A percentile compares a stretch with the other conserved stretches of the same genome.
Conservation (phyloP, 2,113 vertebrate genomes). For the Myiozetetes cayanensis region DNA sequence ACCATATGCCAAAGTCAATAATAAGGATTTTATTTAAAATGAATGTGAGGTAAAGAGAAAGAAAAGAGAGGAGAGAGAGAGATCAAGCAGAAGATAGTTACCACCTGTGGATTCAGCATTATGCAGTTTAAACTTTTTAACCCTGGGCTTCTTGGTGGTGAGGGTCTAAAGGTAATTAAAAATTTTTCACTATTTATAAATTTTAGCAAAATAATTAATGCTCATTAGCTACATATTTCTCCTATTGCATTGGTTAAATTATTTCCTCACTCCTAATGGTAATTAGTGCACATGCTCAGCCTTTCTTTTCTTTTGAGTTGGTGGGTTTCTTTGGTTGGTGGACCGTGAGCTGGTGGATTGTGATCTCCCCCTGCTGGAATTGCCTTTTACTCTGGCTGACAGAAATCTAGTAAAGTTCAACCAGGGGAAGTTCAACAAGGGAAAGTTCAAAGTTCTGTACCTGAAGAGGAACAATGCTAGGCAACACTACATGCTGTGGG, state of each 20-base stretch:
- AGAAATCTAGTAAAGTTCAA: not conserved
- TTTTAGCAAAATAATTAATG: not conserved
- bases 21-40: not conserved
- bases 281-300: not conserved
- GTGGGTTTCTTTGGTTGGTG: not conserved
- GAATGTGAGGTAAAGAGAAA: not conserved
- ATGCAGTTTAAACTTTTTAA: not conserved
- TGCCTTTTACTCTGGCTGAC: not conserved
- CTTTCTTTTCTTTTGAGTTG: not conserved
- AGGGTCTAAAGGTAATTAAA: not conserved
- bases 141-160: not conserved
- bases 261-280: not conserved
- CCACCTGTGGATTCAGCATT: not conserved
- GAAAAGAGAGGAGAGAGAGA: not conserved
- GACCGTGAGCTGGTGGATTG: fast-evolving
- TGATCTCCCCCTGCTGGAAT: fast-evolving
- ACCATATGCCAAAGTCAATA: not conserved
- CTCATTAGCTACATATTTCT: not conserved
- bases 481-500: not conserved
- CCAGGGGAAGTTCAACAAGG: not conserved
- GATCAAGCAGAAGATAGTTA: not conserved
- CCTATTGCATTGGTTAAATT: not conserved
- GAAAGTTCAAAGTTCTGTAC: not conserved
- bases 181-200: not conserved
- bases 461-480: not conserved